Percentiles rank a stretch among this genome's conserved stretches.
These are phyloP conservation scores for Drosophila sp. DNA, from an alignment of 1,140 invertebrate genomes.

Conservation along the genomic window DNA sequence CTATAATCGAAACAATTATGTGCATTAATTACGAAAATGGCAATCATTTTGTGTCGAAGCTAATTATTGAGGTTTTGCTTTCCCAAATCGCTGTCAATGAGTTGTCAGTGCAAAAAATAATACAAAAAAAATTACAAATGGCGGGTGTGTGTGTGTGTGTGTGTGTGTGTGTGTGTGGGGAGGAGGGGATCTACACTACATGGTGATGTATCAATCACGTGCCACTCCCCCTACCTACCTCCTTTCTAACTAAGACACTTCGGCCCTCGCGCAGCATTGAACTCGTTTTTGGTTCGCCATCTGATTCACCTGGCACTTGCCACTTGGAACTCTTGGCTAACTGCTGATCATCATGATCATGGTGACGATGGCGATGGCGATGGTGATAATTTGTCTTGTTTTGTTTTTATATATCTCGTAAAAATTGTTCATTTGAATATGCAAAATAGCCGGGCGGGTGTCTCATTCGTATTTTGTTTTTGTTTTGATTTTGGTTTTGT, in stretches of 20 bases:
- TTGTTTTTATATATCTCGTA: slow-evolving; percentile 39
- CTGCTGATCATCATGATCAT: background rate
- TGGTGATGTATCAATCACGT: slow-evolving; percentile 61
- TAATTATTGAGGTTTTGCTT: slow-evolving; percentile 76
- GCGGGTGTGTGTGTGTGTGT: no score
- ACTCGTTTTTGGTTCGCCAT: slow-evolving; percentile 20
- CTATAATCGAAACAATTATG: slow-evolving; percentile 69
- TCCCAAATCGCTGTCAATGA: slow-evolving; percentile 61
- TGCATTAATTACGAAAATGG: slow-evolving; percentile 76
- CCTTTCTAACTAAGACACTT: slow-evolving; percentile 51
- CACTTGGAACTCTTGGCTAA: background rate
- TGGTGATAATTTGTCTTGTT: background rate
- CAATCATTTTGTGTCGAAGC: slow-evolving; percentile 69
- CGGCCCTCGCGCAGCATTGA: background rate
- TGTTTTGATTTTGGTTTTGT: slow-evolving; percentile 30
- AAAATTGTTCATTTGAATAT: slow-evolving; percentile 70
- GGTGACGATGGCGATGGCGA: slow-evolving; percentile 42
- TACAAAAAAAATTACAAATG: no score
- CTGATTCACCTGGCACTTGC: slow-evolving; percentile 54
- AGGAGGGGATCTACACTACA: slow-evolving; percentile 27
- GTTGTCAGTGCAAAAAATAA: slow-evolving; percentile 17
- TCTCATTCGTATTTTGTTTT: slow-evolving; percentile 50
- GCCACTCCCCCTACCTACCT: slow-evolving; percentile 4
- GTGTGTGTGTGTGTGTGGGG: background rate
- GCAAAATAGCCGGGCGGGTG: slow-evolving; percentile 65